Conservation (phyloP, 1,140 invertebrate species). For the Telenomus remus region DNA sequence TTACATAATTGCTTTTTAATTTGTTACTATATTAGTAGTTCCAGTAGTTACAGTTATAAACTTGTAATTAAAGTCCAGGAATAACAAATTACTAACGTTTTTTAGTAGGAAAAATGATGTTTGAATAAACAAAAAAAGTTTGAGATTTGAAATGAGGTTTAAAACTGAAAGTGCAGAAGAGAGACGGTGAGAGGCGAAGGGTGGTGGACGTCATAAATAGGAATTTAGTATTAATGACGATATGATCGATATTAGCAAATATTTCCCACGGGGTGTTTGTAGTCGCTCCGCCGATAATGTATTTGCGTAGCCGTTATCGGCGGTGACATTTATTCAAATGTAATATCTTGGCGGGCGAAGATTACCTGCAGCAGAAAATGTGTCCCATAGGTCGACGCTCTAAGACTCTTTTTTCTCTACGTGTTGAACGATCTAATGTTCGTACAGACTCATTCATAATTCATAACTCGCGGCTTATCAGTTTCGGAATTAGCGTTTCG, state of each 20-base stretch:
- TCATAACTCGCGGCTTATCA: conserved; percentile 12
- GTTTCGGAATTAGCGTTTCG: conserved; percentile 1
- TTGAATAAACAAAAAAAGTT: too few relatives aligned
- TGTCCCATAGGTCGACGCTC: conserved; percentile 66
- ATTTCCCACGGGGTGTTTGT: conserved; percentile 71
- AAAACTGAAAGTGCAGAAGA: too few relatives aligned
- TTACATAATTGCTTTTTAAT: too few relatives aligned
- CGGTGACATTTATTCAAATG: conserved; percentile 75
- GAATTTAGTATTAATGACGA: conserved; percentile 69
- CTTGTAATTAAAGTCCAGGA: too few relatives aligned
- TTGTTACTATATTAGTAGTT: too few relatives aligned
- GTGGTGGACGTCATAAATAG: conserved; percentile 42
- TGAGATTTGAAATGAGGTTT: too few relatives aligned
- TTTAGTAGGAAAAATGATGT: too few relatives aligned
- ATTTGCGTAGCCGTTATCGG: conserved; percentile 66
- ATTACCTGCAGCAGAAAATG: conserved; percentile 71
- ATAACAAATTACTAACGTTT: too few relatives aligned
- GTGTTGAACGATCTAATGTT: conserved; percentile 18
- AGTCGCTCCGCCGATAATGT: conserved; percentile 61
- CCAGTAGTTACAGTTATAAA: too few relatives aligned
- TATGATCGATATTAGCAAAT: conserved; percentile 73
- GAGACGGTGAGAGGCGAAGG: conserved; percentile 2
- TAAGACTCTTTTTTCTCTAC: conserved; percentile 45
- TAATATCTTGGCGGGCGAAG: conserved; percentile 74
- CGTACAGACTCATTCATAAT: conserved; percentile 28